Evolutionary conservation across 2,113 vertebrate species (phyloP).

Genomic region (Vimba vimba): DNA sequence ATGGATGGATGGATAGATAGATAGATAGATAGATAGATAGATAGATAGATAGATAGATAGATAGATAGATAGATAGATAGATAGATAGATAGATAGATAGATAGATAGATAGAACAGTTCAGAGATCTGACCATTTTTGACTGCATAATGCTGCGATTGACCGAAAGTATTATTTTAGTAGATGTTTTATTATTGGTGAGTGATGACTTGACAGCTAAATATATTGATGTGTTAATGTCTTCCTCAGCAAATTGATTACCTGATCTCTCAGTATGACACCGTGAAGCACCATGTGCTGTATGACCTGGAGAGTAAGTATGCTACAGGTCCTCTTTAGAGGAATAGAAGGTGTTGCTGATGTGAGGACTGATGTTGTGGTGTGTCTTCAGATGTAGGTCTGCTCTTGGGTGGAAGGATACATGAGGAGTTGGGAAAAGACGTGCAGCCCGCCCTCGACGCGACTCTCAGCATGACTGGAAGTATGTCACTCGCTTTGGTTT

Average conservation of each 20-base stretch:
- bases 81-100: neutral
- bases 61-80: neutral
- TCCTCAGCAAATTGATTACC: constrained; percentile 90
- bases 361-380: neutral
- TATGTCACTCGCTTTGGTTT: constrained; percentile 66
- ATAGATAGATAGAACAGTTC: neutral
- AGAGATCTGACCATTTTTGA: neutral
- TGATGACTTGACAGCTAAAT: neutral
- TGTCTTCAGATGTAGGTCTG: constrained; percentile 80
- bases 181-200: neutral
- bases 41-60: neutral
- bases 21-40: neutral
- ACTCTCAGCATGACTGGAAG: constrained; percentile 84
- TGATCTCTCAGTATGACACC: constrained; percentile 84
- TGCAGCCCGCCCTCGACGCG: constrained; percentile 81
- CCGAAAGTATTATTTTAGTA: neutral
- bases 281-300: constrained; percentile 85
- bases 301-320: constrained; percentile 91
- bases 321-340: neutral
- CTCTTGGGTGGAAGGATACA: constrained; percentile 85
- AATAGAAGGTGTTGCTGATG: neutral
- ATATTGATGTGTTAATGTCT: constrained; percentile 25
- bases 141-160: neutral
- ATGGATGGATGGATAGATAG: neutral
- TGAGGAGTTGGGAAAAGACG: constrained; percentile 79